A percentile compares a stretch with the other conserved stretches of the same genome.
Conservation (phyloP, 2,797 vertebrate species). For the Dermochelys coriacea region DNA sequence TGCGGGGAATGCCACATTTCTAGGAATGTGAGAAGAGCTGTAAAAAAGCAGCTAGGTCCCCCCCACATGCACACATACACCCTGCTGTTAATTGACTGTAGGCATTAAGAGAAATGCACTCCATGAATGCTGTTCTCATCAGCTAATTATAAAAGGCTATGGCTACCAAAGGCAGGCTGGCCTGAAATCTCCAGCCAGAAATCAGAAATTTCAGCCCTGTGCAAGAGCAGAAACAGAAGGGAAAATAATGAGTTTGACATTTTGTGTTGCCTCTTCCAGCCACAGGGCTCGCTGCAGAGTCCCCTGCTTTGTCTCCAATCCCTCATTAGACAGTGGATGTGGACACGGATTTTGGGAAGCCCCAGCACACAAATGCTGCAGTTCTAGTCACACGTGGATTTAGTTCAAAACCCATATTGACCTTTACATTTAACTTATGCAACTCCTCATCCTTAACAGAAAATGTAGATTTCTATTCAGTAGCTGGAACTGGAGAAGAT, state of each 20-base stretch:
- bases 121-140: not conserved
- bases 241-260: rapidly evolving
- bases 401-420: rapidly evolving
- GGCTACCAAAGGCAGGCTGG: not conserved
- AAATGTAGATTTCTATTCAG: not conserved
- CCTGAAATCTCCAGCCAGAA: not conserved
- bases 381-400: not conserved
- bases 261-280: rapidly evolving
- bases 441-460: not conserved
- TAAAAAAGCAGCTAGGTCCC: not conserved
- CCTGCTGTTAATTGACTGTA: not conserved
- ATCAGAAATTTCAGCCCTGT: not conserved
- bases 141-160: not conserved
- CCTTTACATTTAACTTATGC: rapidly evolving
- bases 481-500: constrained; percentile 47
- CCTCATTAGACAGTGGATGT: not conserved
- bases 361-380: not conserved
- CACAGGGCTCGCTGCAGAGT: rapidly evolving
- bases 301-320: rapidly evolving
- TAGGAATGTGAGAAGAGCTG: not conserved
- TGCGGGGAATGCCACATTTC: not conserved
- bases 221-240: rapidly evolving
- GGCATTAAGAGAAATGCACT: rapidly evolving
- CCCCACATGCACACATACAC: not conserved
- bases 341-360: not conserved